These are phyloP conservation scores for Aspiorhynchus laticeps DNA, from an alignment of 2,113 vertebrate genomes.

Conservation along the genomic window DNA sequence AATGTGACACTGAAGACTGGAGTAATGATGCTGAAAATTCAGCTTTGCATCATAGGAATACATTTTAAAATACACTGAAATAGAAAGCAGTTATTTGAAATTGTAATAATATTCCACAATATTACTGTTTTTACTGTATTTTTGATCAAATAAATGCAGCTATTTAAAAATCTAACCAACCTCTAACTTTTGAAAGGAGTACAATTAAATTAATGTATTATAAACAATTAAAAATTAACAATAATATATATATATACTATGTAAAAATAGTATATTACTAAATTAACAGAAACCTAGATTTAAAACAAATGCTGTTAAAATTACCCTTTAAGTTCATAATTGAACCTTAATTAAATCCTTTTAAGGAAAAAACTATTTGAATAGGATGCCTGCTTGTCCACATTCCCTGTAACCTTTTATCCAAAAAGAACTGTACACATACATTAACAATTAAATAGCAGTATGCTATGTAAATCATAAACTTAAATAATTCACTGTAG, in stretches of 20 bases:
- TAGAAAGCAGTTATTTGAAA: not conserved
- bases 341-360: not conserved
- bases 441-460: conserved; percentile 40
- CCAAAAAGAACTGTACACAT: not conserved
- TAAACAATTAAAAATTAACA: not conserved
- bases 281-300: not conserved
- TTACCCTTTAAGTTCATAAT: not conserved
- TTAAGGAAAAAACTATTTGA: not conserved
- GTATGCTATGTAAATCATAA: conserved; percentile 32
- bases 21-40: too few species aligned
- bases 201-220: not conserved
- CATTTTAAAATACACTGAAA: too few species aligned
- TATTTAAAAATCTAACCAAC: not conserved
- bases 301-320: not conserved
- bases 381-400: not conserved
- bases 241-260: not conserved
- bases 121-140: not conserved
- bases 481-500: conserved; percentile 37
- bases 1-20: too few species aligned
- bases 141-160: not conserved
- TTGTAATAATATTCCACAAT: not conserved
- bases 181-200: not conserved
- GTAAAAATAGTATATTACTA: not conserved
- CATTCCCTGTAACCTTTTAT: not conserved
- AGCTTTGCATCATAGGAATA: too few species aligned